phyloP scores from a whole-genome alignment of 1,140 invertebrate species.

The Hyles euphorbiae region DNA sequence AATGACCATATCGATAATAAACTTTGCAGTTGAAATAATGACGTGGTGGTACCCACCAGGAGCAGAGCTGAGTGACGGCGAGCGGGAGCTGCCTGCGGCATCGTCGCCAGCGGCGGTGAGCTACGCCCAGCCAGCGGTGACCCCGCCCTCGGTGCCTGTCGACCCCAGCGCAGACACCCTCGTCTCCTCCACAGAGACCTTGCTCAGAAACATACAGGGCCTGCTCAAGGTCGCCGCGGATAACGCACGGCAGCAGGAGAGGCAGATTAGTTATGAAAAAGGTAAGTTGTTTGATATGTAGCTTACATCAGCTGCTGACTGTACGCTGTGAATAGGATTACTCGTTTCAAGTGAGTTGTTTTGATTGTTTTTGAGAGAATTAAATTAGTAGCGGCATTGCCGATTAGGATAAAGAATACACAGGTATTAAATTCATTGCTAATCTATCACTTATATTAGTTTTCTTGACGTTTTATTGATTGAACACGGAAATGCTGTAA shows the following conservation, averaged over 20 bases:
- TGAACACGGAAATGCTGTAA: no score
- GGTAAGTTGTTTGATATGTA: conserved; percentile 76
- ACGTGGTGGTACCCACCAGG: conserved; percentile 21
- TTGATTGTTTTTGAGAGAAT: no score
- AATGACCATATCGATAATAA: no score
- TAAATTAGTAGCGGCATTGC: no score
- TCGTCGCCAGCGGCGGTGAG: conserved; percentile 63
- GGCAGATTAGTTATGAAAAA: conserved; percentile 97
- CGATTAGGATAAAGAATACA: no score
- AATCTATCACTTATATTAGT: no score
- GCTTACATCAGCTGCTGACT: no score
- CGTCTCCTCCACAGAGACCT: conserved; percentile 89
- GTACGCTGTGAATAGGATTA: no score
- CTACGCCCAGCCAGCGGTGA: conserved; percentile 57
- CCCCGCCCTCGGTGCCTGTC: conserved; percentile 63
- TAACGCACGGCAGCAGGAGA: conserved; percentile 95
- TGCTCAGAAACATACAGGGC: conserved; percentile 95
- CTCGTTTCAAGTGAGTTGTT: no score
- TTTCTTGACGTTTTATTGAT: no score
- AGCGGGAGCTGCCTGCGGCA: conserved; percentile 58
- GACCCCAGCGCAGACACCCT: conserved; percentile 77
- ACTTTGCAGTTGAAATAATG: no score
- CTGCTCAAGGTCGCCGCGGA: conserved; percentile 96
- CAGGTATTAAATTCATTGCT: no score
- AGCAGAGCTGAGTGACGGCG: conserved; percentile 80